phyloP scores from a whole-genome alignment of 37 sponge, comb jelly and placozoan species.

The Dysidea cf. avara region DNA sequence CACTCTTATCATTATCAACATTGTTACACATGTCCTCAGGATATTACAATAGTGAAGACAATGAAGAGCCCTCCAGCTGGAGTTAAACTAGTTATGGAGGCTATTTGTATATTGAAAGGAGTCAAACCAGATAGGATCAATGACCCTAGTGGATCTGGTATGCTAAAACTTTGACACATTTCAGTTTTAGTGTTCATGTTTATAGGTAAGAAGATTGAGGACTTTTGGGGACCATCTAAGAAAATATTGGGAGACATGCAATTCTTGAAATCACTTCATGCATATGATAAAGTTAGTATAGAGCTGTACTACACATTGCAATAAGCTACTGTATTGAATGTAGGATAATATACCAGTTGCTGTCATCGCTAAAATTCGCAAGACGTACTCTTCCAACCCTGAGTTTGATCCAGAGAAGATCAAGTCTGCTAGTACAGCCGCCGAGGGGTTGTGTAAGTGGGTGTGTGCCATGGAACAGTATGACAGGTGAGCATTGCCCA shows the following conservation, averaged over 20 bases:
- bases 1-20: too few species aligned
- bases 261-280: constrained; percentile 82
- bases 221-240: constrained; percentile 96
- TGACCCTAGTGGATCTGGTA: constrained; percentile 87
- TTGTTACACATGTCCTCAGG: constrained; percentile 24
- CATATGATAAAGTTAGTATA: constrained; percentile 79
- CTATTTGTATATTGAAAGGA: constrained; percentile 92
- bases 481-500: constrained; percentile 63
- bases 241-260: constrained; percentile 89
- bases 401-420: constrained; percentile 97
- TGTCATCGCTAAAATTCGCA: constrained; percentile 83
- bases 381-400: constrained; percentile 80
- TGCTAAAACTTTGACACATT: not conserved
- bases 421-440: constrained; percentile 90
- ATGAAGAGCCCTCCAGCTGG: constrained; percentile 94
- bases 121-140: constrained; percentile 88
- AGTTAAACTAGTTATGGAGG: constrained; percentile 97
- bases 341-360: constrained; percentile 85
- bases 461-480: constrained; percentile 93
- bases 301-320: not conserved
- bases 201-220: constrained; percentile 86
- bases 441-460: constrained; percentile 98
- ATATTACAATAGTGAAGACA: constrained; percentile 90
- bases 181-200: not conserved
- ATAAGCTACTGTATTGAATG: not conserved